Conservation (phyloP, 2,888 invertebrate genomes). For the Limnephilus auricula region DNA sequence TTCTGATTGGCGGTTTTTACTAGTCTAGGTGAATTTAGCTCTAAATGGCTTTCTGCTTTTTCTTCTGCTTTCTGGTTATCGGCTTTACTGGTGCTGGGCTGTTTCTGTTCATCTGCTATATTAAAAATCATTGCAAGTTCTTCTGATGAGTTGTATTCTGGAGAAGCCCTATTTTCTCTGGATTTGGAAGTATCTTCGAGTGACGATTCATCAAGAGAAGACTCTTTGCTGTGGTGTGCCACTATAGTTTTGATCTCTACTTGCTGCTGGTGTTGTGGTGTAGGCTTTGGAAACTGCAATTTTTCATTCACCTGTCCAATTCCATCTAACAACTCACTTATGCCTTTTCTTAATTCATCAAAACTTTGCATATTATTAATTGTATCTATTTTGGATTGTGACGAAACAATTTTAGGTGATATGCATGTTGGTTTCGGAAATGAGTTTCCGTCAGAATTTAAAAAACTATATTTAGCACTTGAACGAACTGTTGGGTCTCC, state of each 20-base stretch:
- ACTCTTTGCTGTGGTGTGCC: slow-evolving; percentile 67
- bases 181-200: slow-evolving; percentile 68
- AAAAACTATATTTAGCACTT: slow-evolving; percentile 59
- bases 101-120: slow-evolving; percentile 67
- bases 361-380: slow-evolving; percentile 70
- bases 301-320: slow-evolving; percentile 76
- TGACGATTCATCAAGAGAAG: slow-evolving; percentile 71
- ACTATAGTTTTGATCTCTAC: slow-evolving; percentile 65
- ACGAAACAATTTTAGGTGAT: slow-evolving; percentile 68
- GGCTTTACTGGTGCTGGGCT: slow-evolving; percentile 35
- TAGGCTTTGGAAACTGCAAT: slow-evolving; percentile 49
- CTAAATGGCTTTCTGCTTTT: slow-evolving; percentile 67
- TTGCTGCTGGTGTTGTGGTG: neutral
- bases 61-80: slow-evolving; percentile 69
- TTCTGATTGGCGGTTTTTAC: slow-evolving; percentile 76
- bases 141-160: slow-evolving; percentile 82
- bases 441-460: slow-evolving; percentile 8
- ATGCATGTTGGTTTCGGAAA: neutral
- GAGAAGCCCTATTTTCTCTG: slow-evolving; percentile 71
- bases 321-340: slow-evolving; percentile 76
- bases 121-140: slow-evolving; percentile 82
- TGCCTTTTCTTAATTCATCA: slow-evolving; percentile 76
- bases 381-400: slow-evolving; percentile 70
- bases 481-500: slow-evolving; percentile 15
- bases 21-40: slow-evolving; percentile 76